Evolutionary conservation across 2,888 invertebrate genomes (phyloP), one percentile per base, ranked within the genome.

Genomic region (Parapristionchus giblindavisi): DNA sequence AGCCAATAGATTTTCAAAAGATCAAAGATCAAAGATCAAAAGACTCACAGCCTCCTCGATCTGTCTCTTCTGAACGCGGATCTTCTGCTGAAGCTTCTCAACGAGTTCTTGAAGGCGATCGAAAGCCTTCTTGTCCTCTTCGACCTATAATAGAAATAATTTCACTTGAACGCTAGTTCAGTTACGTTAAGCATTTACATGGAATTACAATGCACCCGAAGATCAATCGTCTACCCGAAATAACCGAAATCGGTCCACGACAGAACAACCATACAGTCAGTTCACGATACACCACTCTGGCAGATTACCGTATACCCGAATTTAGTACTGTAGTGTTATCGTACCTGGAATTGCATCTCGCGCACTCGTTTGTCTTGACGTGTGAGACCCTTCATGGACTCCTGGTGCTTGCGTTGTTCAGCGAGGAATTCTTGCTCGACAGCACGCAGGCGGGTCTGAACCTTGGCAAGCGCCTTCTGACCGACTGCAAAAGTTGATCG

Each of bases 401-500:
- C 90, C 61, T 89, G 89, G 91, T 97, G 96, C 92, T 97, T 93
- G 90, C 97, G 93, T 91, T 96, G 96, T 92, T 98, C 98, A 84
- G 94, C 94, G 89, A 98, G 97, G 88, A 97, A 92, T 91, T 98
- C 97, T 89, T 94, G 94, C 14, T 96, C 96, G 89, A 96, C 92
- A 90, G 94, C 94, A 87, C 95, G 93, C 88, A 88, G 85, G 78
- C 88, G 86, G 91, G 95, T 94, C 92, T 99, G 98, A 89, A 99
- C 92, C 91, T 98, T 98, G 91, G 94, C 94, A 90, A 99, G 96
- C 85, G 95, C 94, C 91, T 96, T 96, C 93, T 97, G 97, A 90
- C 98, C 97, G 90, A 97, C 96, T 76, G 77, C 73, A 83, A 80
- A 56, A 11, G 21, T 4, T 43, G 43, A 43, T 43, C 8, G 43